Evolutionary conservation across 1,140 invertebrate species (phyloP).

Genomic region (Phenacoccus solenopsis): DNA sequence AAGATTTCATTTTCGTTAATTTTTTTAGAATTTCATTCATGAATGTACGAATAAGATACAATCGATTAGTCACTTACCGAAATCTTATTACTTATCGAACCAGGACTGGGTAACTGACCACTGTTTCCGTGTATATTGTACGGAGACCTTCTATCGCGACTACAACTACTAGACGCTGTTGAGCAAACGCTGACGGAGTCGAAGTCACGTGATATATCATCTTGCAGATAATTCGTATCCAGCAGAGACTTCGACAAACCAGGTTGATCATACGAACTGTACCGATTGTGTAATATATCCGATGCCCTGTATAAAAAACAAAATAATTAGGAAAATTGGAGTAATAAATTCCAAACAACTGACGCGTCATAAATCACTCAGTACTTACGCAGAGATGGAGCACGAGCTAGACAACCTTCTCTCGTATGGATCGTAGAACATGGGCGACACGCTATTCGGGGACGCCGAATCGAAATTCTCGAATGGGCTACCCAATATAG

Average conservation of each 20-base stretch:
- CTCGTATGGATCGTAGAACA: neutral
- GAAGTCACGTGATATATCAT: conserved; percentile 40
- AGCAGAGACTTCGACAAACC: conserved; percentile 41
- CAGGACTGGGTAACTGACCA: conserved; percentile 8
- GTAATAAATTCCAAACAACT: neutral
- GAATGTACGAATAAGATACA: no score
- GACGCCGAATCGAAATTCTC: neutral
- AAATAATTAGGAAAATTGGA: no score
- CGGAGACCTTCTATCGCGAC: conserved; percentile 21
- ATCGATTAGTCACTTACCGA: conserved; percentile 22
- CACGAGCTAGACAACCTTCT: conserved; percentile 1
- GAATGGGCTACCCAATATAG: neutral
- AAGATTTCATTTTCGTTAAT: no score
- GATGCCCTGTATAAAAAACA: conserved; percentile 10
- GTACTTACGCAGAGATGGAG: conserved; percentile 2
- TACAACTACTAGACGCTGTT: conserved; percentile 38
- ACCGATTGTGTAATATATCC: neutral
- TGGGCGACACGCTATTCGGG: neutral
- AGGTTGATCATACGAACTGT: conserved; percentile 29
- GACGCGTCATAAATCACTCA: neutral
- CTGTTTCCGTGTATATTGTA: neutral
- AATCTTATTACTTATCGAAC: conserved; percentile 21
- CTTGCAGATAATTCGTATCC: conserved; percentile 41
- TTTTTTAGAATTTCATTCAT: no score
- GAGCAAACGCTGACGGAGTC: conserved; percentile 42